phyloP scores from a whole-genome alignment of 2,888 invertebrate species.

The Fabriciana adippe region DNA sequence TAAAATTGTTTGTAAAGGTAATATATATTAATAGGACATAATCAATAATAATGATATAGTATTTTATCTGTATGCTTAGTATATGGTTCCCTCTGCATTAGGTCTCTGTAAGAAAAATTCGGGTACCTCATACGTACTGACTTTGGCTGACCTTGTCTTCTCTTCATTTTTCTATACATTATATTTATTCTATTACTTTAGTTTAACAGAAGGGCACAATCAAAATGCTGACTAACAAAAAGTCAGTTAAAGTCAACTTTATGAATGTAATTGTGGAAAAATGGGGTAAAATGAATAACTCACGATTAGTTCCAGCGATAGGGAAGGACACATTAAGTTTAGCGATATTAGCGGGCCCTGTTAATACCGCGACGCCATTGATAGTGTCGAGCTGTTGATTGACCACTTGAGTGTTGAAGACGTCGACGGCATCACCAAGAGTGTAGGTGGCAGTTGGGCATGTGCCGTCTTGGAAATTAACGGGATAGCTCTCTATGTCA shows the following conservation, averaged over 20 bases:
- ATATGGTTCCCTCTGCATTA: no score
- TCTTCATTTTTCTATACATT: not conserved
- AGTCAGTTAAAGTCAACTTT: not conserved
- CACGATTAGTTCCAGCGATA: conserved; percentile 65
- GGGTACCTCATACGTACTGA: no score
- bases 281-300: conserved; percentile 15
- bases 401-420: conserved; percentile 56
- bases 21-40: no score
- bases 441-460: no score
- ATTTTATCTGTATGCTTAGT: no score
- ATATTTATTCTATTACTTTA: no score
- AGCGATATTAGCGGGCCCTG: conserved; percentile 81
- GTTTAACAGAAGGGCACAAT: no score
- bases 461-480: conserved; percentile 43
- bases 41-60: no score
- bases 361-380: conserved; percentile 50
- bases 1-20: not conserved
- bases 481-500: conserved; percentile 41
- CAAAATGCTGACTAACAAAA: not conserved
- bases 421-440: conserved; percentile 38
- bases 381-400: conserved; percentile 49
- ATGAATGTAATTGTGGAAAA: not conserved
- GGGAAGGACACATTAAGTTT: conserved; percentile 11
- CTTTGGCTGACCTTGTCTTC: no score
- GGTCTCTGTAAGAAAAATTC: no score